phyloP scores from a whole-genome alignment of 2,888 invertebrate species.

The Phortica magna region DNA sequence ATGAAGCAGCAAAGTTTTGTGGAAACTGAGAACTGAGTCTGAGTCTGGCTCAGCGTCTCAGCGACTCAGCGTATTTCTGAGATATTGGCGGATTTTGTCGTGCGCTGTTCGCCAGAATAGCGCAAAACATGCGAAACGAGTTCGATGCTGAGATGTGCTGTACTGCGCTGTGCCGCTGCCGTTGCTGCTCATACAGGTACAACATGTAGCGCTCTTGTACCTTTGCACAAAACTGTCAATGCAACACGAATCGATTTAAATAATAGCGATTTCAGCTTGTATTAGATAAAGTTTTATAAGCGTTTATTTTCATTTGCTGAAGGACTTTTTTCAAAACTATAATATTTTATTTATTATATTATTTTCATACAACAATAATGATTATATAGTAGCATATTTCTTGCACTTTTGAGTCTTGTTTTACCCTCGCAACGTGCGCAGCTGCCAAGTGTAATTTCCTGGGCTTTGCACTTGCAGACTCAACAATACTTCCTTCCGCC shows the following conservation, averaged over 20 bases:
- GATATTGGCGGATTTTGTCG: neutral
- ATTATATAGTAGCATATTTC: too few relatives aligned
- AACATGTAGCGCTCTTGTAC: neutral
- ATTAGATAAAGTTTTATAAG: neutral
- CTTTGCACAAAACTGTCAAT: slow-evolving; percentile 10
- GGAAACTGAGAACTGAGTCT: neutral
- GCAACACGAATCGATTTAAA: slow-evolving; percentile 31
- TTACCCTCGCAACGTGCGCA: neutral
- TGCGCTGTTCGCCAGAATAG: neutral
- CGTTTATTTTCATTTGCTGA: too few relatives aligned
- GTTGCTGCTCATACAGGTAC: neutral
- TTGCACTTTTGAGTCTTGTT: too few relatives aligned
- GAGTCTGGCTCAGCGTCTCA: neutral
- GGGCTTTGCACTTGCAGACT: neutral
- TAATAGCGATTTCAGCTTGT: neutral
- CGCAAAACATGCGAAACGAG: neutral
- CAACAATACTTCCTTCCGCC: slow-evolving; percentile 18
- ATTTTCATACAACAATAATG: too few relatives aligned
- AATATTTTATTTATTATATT: too few relatives aligned
- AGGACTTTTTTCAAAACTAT: too few relatives aligned
- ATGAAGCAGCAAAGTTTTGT: neutral
- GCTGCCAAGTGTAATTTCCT: slow-evolving; percentile 7
- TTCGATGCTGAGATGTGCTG: neutral
- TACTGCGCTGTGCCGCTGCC: too few relatives aligned
- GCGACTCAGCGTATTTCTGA: neutral